Evolutionary conservation across 2,888 invertebrate species (phyloP), one percentile per base, ranked within the genome.

Genomic region (Chorisops tibialis): DNA sequence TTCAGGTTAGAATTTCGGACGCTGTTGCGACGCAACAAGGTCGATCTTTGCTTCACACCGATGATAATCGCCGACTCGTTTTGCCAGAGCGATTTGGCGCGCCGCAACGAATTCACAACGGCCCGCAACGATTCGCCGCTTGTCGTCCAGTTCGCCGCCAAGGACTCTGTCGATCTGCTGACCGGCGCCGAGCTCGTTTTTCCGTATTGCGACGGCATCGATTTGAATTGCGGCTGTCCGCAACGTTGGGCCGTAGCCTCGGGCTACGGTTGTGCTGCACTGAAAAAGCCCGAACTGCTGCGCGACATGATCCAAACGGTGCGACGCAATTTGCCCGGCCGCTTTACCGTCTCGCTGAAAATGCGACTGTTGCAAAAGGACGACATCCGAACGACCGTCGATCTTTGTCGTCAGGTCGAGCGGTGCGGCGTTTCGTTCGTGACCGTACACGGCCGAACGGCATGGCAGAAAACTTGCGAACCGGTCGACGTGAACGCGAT

Each of bases 21-120:
- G 61, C 77, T 94, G 18, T 85, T 93, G 1, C 81, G 88, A 64
- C 84, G 87, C 65, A 95, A 94, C 77, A 86, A 86, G 48, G 93
- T 93, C 67, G 93, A 97, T 75, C 76, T 98, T 62, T 89, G 91
- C 69, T 98, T 91, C 74, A 93, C 96, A 0, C 97, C 98, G 1
- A 98, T 99, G 98, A 95, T 98, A 69, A 81, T 98, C 66, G 92
- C 97, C 0, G 91, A 95, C 76, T 94, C 95, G 1, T 97, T 97
- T 79, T 86, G 92, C 59, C 87, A 88, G 72, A 96, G 96, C 67
- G 80, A 85, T 60, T 90, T 92, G 78, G 96, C 96, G 12, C 84
- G 98, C 58, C 76, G 82, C 4, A 89, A 84, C 77, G 93, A 94
- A 77, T 93, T 94, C 74, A 83, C 86, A 5, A 92, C 91, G 2